Evolutionary conservation across 2,888 invertebrate species (phyloP).

Genomic region (Melitaea athalia): DNA sequence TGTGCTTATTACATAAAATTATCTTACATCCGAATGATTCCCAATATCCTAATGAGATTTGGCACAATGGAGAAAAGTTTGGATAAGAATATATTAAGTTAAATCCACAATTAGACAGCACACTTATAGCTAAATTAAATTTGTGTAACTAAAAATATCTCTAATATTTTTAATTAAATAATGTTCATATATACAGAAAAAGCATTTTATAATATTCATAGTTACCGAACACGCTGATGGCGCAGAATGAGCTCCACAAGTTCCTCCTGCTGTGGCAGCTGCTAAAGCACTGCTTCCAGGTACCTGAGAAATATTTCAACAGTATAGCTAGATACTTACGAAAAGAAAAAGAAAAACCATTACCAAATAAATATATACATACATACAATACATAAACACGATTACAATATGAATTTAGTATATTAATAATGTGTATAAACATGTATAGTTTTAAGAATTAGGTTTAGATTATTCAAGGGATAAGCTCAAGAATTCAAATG

Average conservation of each 20-base stretch:
- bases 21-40: slow-evolving; percentile 41
- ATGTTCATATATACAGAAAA: background rate
- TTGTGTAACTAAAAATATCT: background rate
- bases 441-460: background rate
- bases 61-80: slow-evolving; percentile 37
- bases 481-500: background rate
- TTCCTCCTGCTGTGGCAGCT: slow-evolving; percentile 72
- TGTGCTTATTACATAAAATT: slow-evolving; percentile 41
- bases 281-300: slow-evolving; percentile 77
- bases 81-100: slow-evolving; percentile 8
- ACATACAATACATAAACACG: background rate
- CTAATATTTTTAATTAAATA: background rate
- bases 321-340: background rate
- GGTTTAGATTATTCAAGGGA: background rate
- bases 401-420: background rate
- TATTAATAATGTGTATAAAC: background rate
- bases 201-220: slow-evolving; percentile 4
- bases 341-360: background rate
- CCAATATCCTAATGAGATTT: slow-evolving; percentile 42
- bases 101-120: background rate
- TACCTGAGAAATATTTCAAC: slow-evolving; percentile 54
- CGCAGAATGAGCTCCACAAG: slow-evolving; percentile 74
- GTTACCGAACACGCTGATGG: slow-evolving; percentile 78
- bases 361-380: background rate
- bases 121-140: background rate